A percentile compares a stretch with the other conserved stretches of the same genome.
These are phyloP conservation scores for Grantiella picta DNA, from an alignment of 2,113 vertebrate species.

Conservation along the genomic window DNA sequence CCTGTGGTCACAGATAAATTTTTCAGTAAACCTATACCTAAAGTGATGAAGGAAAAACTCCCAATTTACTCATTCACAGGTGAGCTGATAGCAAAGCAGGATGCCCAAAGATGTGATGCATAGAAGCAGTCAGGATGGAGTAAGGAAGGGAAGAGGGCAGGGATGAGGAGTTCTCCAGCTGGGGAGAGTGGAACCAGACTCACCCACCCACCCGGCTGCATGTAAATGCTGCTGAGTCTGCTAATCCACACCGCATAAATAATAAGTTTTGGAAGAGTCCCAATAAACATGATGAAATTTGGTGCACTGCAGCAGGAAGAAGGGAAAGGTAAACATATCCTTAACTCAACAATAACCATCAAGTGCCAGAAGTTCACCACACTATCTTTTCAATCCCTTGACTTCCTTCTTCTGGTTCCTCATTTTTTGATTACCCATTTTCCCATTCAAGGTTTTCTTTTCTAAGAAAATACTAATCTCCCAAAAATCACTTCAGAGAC, in stretches of 20 bases:
- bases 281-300: background rate
- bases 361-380: background rate
- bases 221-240: background rate
- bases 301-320: background rate
- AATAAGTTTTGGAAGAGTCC: background rate
- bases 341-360: background rate
- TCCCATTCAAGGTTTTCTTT: background rate
- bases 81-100: background rate
- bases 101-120: background rate
- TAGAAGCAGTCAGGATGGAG: background rate
- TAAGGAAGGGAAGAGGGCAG: background rate
- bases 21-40: constrained; percentile 50
- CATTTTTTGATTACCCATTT: background rate
- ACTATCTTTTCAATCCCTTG: background rate
- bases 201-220: background rate
- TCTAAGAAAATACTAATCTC: background rate
- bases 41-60: constrained; percentile 27
- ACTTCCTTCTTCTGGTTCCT: background rate
- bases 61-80: background rate
- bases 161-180: background rate
- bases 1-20: constrained; percentile 63
- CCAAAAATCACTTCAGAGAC: background rate
- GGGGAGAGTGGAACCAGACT: background rate
- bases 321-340: background rate
- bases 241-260: background rate